phyloP scores from a whole-genome alignment of 2,113 vertebrate species.

The Megaceryle maxima region DNA sequence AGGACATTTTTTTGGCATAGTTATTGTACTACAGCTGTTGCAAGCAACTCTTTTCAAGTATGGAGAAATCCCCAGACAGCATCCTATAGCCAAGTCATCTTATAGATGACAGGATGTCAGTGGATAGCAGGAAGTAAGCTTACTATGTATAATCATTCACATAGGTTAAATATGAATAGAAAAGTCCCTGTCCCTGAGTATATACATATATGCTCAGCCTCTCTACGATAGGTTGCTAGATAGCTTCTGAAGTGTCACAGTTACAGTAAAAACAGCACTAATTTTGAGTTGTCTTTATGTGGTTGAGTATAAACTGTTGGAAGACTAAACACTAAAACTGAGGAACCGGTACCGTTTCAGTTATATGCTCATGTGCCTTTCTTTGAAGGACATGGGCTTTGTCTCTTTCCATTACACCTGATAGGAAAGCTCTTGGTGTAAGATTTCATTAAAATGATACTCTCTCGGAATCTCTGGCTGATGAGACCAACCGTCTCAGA shows the following conservation, averaged over 20 bases:
- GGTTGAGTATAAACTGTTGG: accelerated
- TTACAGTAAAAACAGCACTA: neutral
- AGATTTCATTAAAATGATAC: neutral
- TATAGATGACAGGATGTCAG: neutral
- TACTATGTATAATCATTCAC: neutral
- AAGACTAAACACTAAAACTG: neutral
- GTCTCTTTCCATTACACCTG: neutral
- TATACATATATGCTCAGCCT: neutral
- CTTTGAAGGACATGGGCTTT: neutral
- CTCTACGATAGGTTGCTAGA: neutral
- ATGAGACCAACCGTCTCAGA: neutral
- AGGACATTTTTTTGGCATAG: neutral
- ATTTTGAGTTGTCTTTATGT: neutral
- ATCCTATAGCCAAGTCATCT: neutral
- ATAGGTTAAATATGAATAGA: neutral
- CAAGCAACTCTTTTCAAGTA: neutral
- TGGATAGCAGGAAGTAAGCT: neutral
- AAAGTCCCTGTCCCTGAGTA: neutral
- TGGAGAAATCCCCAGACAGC: neutral
- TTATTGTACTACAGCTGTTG: neutral
- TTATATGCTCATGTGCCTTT: neutral
- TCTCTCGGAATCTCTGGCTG: neutral
- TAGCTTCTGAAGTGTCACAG: neutral
- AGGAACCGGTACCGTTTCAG: neutral
- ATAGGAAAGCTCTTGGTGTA: neutral